A percentile compares a stretch with the other conserved stretches of the same genome.
These are phyloP conservation scores for Caiman crocodilus DNA, from an alignment of 2,797 vertebrate species.

Conservation along the genomic window DNA sequence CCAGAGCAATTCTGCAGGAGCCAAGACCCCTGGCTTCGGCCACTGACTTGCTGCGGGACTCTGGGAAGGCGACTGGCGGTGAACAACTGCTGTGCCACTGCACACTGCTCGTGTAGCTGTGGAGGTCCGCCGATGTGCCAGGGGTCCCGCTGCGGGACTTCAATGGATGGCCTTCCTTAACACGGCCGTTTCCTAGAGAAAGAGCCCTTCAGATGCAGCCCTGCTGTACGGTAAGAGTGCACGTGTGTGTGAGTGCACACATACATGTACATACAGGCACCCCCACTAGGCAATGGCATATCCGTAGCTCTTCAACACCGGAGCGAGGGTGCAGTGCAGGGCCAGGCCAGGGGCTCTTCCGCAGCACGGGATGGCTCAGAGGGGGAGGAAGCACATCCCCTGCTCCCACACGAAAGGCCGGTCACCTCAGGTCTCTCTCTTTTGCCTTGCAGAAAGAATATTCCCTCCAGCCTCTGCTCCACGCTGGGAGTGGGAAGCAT, in stretches of 20 bases:
- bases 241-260: rapidly evolving
- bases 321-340: neutral
- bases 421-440: constrained; percentile 18
- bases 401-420: neutral
- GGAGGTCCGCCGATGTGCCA: neutral
- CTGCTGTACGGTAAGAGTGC: rapidly evolving
- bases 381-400: neutral
- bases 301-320: neutral
- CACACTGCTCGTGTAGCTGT: neutral
- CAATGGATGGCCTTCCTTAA: neutral
- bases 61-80: neutral
- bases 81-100: neutral
- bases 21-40: neutral
- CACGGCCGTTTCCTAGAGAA: neutral
- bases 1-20: neutral
- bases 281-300: neutral
- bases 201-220: neutral
- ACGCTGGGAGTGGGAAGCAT: constrained; percentile 81
- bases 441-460: constrained; percentile 87
- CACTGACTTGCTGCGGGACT: neutral
- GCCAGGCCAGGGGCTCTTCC: neutral
- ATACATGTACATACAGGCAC: rapidly evolving
- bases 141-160: neutral
- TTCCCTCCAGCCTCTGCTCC: constrained; percentile 81
- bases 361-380: neutral